phyloP scores from a whole-genome alignment of 2,888 invertebrate genomes.

The Aelia acuminata region DNA sequence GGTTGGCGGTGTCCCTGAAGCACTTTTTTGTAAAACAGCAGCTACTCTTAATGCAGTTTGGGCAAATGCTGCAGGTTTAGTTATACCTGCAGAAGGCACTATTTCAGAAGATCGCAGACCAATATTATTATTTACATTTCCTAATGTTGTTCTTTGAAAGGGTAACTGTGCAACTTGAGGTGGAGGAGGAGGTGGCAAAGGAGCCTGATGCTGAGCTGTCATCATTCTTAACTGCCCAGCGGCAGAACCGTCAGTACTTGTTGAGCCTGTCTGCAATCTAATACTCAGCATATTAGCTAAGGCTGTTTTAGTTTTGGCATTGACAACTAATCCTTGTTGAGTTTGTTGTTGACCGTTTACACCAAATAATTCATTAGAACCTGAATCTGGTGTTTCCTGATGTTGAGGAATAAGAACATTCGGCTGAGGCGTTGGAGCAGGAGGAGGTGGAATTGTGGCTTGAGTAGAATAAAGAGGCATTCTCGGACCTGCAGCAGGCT shows the following conservation, averaged over 20 bases:
- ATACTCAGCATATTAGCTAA: constrained; percentile 94
- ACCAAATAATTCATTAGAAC: constrained; percentile 59
- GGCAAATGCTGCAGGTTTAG: constrained; percentile 64
- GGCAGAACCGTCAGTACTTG: constrained; percentile 70
- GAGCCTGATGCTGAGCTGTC: constrained; percentile 86
- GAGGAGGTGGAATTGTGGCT: constrained; percentile 60
- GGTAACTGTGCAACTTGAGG: constrained; percentile 63
- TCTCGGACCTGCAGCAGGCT: constrained; percentile 65
- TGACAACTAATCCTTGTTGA: constrained; percentile 78
- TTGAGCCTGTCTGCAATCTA: constrained; percentile 75
- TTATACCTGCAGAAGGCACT: constrained; percentile 50
- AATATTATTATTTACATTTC: constrained; percentile 66
- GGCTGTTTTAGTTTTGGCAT: constrained; percentile 94
- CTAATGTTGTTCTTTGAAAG: constrained; percentile 65
- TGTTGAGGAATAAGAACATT: constrained; percentile 61
- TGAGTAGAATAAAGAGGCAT: constrained; percentile 68
- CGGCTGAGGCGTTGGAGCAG: constrained; percentile 58
- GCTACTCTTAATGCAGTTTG: constrained; percentile 67
- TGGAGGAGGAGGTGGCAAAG: constrained; percentile 71
- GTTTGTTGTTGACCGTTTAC: constrained; percentile 63
- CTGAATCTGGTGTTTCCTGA: constrained; percentile 62
- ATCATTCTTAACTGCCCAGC: constrained; percentile 77
- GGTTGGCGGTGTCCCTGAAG: constrained; percentile 69
- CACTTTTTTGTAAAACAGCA: constrained; percentile 67
- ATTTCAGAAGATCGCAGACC: constrained; percentile 61